Conservation (phyloP, 92 coral and sea anemone genomes). For the Epizoanthus illoricatus region DNA sequence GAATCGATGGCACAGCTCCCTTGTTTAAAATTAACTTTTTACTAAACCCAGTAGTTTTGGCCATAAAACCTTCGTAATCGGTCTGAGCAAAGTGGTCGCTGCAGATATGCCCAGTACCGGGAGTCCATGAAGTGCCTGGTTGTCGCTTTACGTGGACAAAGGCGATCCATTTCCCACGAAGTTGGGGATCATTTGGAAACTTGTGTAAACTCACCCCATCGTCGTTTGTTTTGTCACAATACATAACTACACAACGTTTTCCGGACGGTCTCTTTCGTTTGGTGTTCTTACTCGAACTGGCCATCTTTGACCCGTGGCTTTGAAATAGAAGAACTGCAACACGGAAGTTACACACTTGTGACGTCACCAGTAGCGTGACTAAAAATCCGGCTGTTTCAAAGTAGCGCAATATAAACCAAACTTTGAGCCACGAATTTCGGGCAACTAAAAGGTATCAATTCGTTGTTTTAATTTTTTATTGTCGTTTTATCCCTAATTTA, state of each 20-base stretch:
- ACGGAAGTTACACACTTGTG: not conserved
- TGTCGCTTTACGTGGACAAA: slow-evolving; percentile 41
- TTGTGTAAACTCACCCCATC: slow-evolving; percentile 42
- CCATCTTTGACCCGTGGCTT: slow-evolving; percentile 5
- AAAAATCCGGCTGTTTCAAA: slow-evolving; percentile 6
- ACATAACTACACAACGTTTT: slow-evolving; percentile 47
- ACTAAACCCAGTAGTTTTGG: slow-evolving; percentile 45
- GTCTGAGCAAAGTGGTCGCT: slow-evolving; percentile 42
- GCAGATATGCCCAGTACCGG: slow-evolving; percentile 54
- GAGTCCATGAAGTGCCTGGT: slow-evolving; percentile 23
- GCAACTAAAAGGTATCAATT: not conserved
- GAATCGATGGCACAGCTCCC: slow-evolving; percentile 44
- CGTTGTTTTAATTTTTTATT: not conserved
- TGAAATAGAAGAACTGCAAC: not conserved
- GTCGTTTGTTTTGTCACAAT: slow-evolving; percentile 36
- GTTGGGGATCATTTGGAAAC: slow-evolving; percentile 6
- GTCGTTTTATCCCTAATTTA: not conserved
- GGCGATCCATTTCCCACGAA: slow-evolving; percentile 49
- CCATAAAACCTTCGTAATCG: slow-evolving; percentile 28
- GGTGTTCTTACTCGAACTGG: not conserved
- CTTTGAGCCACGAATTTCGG: not conserved
- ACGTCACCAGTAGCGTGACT: slow-evolving; percentile 22
- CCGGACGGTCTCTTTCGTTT: slow-evolving; percentile 39
- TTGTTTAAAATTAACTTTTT: slow-evolving; percentile 40
- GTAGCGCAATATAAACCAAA: not conserved